These are phyloP conservation scores for Halictus rubicundus DNA, from an alignment of 1,140 invertebrate species.

Conservation along the genomic window DNA sequence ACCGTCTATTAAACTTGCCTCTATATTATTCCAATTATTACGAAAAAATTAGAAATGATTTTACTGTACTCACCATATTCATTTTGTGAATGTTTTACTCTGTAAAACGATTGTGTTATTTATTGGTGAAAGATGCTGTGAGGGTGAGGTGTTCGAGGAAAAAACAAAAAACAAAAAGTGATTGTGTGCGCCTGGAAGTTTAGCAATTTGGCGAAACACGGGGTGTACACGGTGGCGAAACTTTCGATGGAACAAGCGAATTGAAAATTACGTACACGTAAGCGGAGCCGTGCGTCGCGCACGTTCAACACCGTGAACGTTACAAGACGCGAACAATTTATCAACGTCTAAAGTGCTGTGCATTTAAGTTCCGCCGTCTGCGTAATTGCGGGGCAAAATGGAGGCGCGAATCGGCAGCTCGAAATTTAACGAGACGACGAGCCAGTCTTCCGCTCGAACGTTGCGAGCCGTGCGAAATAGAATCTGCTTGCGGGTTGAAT, in stretches of 20 bases:
- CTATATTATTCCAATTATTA: no score
- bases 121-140: no score
- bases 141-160: no score
- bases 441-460: neutral
- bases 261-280: conserved; percentile 9
- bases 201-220: no score
- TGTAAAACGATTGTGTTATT: no score
- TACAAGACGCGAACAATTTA: conserved; percentile 28
- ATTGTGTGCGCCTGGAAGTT: no score
- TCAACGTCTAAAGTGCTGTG: conserved; percentile 20
- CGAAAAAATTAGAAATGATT: no score
- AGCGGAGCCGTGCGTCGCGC: no score
- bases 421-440: neutral
- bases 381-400: conserved; percentile 9
- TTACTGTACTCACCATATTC: no score
- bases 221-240: neutral
- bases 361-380: conserved; percentile 3
- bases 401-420: neutral
- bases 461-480: neutral
- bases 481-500: neutral
- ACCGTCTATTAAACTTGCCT: no score
- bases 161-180: no score
- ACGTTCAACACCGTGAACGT: conserved; percentile 4
- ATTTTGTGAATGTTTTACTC: no score
- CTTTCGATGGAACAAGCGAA: conserved; percentile 15